Conservation (phyloP, 2,888 invertebrate genomes). For the Marronus borbonicus region DNA sequence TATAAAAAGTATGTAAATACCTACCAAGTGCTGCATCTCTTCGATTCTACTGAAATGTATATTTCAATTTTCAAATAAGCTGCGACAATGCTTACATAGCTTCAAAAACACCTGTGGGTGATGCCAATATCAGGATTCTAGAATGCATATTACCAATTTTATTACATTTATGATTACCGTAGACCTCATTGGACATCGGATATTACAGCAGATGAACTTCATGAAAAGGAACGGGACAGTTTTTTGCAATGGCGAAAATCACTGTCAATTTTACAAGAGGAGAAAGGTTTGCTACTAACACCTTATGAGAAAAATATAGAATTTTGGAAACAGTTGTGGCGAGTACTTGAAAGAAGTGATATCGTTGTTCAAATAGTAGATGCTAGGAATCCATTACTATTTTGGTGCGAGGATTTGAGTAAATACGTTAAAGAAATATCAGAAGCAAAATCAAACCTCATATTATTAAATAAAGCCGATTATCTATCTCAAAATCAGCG, state of each 20-base stretch:
- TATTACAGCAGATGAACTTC: slow-evolving; percentile 86
- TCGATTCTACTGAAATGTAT: too few relatives aligned
- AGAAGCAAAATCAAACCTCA: slow-evolving; percentile 81
- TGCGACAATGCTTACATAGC: too few relatives aligned
- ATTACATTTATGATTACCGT: slow-evolving; percentile 36
- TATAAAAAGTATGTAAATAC: too few relatives aligned
- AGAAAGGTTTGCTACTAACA: slow-evolving; percentile 87
- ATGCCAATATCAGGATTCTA: too few relatives aligned
- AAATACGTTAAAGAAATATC: slow-evolving; percentile 86
- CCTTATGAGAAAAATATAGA: slow-evolving; percentile 98
- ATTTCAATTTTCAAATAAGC: too few relatives aligned
- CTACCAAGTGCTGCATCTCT: too few relatives aligned
- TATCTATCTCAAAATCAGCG: slow-evolving; percentile 87
- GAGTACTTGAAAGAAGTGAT: slow-evolving; percentile 97
- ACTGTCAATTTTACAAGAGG: slow-evolving; percentile 84
- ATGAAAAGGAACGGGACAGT: slow-evolving; percentile 83
- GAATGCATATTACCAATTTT: background rate
- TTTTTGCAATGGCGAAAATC: slow-evolving; percentile 94
- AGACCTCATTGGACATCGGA: slow-evolving; percentile 87
- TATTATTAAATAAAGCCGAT: slow-evolving; percentile 97
- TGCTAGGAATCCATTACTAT: slow-evolving; percentile 93
- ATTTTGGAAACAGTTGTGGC: slow-evolving; percentile 98
- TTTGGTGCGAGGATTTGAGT: slow-evolving; percentile 92
- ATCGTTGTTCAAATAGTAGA: slow-evolving; percentile 95
- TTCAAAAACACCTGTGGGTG: too few relatives aligned